phyloP scores from a whole-genome alignment of 1,140 invertebrate genomes.

The Tetragonula clypearis region DNA sequence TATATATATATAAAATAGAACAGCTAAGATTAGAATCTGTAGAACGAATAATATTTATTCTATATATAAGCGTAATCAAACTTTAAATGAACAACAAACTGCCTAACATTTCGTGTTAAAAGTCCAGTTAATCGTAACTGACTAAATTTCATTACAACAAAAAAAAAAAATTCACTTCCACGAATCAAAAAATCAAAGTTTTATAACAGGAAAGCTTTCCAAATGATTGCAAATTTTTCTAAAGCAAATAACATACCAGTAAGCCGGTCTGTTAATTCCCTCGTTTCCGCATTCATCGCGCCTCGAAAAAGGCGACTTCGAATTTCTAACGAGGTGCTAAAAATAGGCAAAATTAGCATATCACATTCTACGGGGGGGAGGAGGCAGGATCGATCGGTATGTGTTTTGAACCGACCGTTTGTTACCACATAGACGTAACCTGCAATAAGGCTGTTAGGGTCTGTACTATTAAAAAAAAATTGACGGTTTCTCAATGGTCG shows the following conservation, averaged over 20 bases:
- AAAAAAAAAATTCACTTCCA: no score
- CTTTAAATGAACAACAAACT: not conserved
- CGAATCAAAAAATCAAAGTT: not conserved
- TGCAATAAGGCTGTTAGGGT: not conserved
- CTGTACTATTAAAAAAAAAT: slow-evolving; percentile 12
- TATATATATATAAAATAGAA: not conserved
- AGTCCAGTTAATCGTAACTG: no score
- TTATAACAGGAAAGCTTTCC: not conserved
- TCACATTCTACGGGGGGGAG: not conserved
- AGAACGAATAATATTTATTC: not conserved
- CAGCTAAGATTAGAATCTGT: not conserved
- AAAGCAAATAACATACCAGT: not conserved
- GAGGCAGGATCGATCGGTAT: not conserved
- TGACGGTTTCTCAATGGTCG: slow-evolving; percentile 24
- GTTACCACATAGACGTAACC: not conserved
- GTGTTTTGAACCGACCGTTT: not conserved
- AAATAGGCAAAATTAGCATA: not conserved
- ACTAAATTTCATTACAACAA: not conserved
- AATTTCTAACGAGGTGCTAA: not conserved
- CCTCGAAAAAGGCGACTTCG: not conserved
- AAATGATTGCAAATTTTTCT: not conserved
- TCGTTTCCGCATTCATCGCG: not conserved
- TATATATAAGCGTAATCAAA: not conserved
- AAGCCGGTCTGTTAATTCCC: not conserved
- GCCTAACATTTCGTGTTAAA: not conserved